Base-by-base conservation (phyloP, 2,888 invertebrate genomes). In the Leptinotarsa rubiginosa region DNA sequence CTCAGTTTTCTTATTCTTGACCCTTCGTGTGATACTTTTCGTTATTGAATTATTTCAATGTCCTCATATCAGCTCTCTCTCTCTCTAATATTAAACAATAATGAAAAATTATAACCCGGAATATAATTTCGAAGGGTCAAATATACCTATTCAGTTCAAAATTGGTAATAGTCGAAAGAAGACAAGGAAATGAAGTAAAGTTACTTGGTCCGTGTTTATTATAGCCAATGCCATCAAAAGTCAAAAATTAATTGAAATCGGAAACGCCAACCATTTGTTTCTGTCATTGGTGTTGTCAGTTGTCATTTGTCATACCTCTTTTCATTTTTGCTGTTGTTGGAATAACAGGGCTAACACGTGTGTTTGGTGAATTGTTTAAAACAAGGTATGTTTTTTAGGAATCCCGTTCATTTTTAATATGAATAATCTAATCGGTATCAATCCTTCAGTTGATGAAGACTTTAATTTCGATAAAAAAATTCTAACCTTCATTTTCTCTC, bases 181-280 rank as follows among this genome's bases (percentile, higher is more conserved):
- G 7, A 31, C 1, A 10, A 12, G 41, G 41, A 41, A 12, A 31
- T 31, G 7, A 31, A 31, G 7, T 31, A 7, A 7, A 31, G 31
- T 1, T 1, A n/a, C 52, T 52, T 52, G 52, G 52, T 18, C 3
- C 52, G 52, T 10, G 16, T 16, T 18, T n/a, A 2, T 52, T 2
- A 7, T 52, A 18, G 7, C 3, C 56, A n/a, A 50, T 22, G 25
- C 13, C 25, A 22, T 31, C 1, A 5, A 25, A 25, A 25, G 25
- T 25, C 25, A 25, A 4, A 31, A 20, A 56, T 31, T 31, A 18
- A 66, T 16, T 66, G 47, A 10, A 62, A 72, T 69, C 75, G 75
- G 75, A 75, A 75, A 56, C 66, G 72, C 25, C 75, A 65, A 47
- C 75, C 75, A 72, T 75, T 25, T 31, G 18, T 54, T 73, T 52